Evolutionary conservation across 1,140 invertebrate genomes (phyloP), one percentile per base, ranked within the genome.

Genomic region (Leptinotarsa defecta): DNA sequence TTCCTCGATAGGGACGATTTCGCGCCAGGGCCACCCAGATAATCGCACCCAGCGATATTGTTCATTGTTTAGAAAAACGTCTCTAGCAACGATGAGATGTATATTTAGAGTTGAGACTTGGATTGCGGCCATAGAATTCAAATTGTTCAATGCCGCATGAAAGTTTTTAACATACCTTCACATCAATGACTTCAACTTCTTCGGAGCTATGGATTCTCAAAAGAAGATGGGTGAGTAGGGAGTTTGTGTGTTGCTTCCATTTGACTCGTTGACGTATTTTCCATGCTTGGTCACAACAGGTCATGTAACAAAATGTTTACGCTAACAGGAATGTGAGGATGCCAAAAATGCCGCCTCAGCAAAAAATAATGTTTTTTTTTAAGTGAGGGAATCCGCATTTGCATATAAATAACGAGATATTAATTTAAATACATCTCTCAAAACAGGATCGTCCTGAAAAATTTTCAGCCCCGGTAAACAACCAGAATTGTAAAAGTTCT

Each of bases 81-180:
- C 63, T 65, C 63, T 65, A 65, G 63, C 20, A 24, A 27, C 20
- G 48, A 27, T 48, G 68, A 61, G n/a, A 48, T 52, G 69, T 71
- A 71, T 71, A 71, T 71, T 71, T 71, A 71, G 69, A 71, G 69
- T 71, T 57, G 48, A 13, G 69, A 71, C 69, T 71, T 71, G 69
- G 69, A 71, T 43, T 71, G 43, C 48, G 69, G 69, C 69, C 69
- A 71, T 61, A 71, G 69, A 71, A 71, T 71, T 71, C 48, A 22
- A 43, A 57, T 48, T 22, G 6, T 71, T 71, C 48, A 61, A 71
- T n/a, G 48, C 69, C n/a, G 48, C 48, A 48, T 71, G 24, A 52
- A 27, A 71, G 69, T 57, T 71, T 71, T 71, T 71, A 71, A 20
- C 48, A 24, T 57, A 71, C 49, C 19, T 71, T 48, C 69, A 71